A percentile compares a stretch with the other conserved stretches of the same genome.
Evolutionary conservation across 35 echinoderm and acorn worm species (phyloP).

Genomic region (Patiria miniata): DNA sequence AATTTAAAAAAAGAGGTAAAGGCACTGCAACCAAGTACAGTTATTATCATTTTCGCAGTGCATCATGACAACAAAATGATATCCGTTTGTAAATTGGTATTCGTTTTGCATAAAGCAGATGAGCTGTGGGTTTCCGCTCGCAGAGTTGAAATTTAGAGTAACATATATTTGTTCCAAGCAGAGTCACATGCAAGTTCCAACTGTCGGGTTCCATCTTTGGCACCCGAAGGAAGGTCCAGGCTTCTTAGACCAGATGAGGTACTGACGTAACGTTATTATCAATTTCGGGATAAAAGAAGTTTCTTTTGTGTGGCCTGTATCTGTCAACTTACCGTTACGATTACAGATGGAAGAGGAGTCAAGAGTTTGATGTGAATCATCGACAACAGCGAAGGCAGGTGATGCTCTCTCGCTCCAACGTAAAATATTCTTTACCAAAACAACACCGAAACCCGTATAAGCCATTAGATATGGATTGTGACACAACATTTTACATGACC

Average conservation of each 20-base stretch:
- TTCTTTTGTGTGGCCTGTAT: background rate
- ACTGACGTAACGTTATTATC: too few species aligned
- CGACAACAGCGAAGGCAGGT: conserved; percentile 53
- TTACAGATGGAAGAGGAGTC: conserved; percentile 66
- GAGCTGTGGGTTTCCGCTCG: background rate
- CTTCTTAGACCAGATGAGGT: too few species aligned
- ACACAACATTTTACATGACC: too few species aligned
- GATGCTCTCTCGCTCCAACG: conserved; percentile 67
- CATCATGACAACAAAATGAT: too few species aligned
- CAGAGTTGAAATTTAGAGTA: too few species aligned
- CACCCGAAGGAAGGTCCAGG: too few species aligned
- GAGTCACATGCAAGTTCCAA: too few species aligned
- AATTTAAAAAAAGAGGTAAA: background rate
- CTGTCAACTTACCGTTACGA: conserved; percentile 50
- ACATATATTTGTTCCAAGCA: too few species aligned
- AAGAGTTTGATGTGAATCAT: conserved; percentile 65
- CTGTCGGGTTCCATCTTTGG: too few species aligned
- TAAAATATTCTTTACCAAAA: background rate
- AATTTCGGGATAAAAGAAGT: background rate
- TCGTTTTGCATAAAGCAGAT: background rate
- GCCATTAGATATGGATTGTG: too few species aligned
- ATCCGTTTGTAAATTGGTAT: background rate
- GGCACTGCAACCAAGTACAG: background rate
- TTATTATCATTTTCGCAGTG: background rate
- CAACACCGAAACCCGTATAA: too few species aligned